Conservation (phyloP, 2,113 vertebrate species). For the Dryoscopus gambensis region DNA sequence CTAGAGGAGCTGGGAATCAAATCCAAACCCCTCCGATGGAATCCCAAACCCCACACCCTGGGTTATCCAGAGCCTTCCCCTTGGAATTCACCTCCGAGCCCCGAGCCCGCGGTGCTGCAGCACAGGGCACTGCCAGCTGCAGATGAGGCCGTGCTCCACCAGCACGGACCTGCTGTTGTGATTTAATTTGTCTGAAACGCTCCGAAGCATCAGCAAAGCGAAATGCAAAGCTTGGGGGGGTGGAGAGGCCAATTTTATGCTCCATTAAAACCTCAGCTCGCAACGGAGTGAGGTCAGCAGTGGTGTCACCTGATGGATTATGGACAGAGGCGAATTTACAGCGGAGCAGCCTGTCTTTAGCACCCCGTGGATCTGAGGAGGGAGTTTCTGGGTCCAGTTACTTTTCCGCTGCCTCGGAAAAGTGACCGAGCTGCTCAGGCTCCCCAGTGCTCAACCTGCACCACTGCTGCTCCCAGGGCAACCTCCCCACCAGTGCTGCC, state of each 20-base stretch:
- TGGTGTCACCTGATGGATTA: neutral
- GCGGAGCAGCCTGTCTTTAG: neutral
- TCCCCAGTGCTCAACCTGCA: neutral
- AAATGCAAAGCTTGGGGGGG: neutral
- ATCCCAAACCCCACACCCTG: rapidly evolving
- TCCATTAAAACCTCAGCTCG: slow-evolving; percentile 19
- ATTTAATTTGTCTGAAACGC: neutral
- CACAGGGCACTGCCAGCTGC: neutral
- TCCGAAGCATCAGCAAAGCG: neutral
- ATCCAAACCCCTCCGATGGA: neutral
- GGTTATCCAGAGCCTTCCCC: neutral
- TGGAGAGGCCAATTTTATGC: slow-evolving; percentile 40
- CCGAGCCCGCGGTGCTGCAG: neutral
- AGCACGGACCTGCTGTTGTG: neutral
- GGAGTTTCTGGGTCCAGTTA: neutral
- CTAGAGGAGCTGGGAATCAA: neutral
- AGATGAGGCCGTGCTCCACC: neutral
- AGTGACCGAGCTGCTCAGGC: neutral
- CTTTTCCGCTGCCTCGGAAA: neutral
- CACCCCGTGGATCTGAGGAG: neutral
- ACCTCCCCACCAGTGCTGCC: neutral
- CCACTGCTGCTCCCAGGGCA: neutral
- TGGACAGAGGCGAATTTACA: neutral
- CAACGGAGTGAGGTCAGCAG: neutral
- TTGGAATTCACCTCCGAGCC: neutral